phyloP scores from a whole-genome alignment of 53 echinoderm and acorn worm genomes.

The Henricia sp. region DNA sequence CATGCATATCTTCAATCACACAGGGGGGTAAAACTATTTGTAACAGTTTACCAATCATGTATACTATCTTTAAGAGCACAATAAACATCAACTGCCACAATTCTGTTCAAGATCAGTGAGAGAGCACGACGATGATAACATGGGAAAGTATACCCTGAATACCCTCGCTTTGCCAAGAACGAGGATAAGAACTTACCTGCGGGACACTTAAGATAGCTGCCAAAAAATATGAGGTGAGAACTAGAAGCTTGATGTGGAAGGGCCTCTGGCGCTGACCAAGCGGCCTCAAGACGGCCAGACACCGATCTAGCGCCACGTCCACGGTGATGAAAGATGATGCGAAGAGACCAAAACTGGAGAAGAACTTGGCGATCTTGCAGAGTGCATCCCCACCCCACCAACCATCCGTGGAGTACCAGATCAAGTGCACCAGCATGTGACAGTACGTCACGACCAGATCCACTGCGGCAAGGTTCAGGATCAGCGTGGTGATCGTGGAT shows the following conservation, averaged over 20 bases:
- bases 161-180: too few relatives aligned
- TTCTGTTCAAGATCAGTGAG: too few relatives aligned
- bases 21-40: too few relatives aligned
- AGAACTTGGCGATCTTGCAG: conserved; percentile 89
- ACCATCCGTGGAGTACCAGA: conserved; percentile 82
- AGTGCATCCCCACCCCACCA: conserved; percentile 88
- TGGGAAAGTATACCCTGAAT: too few relatives aligned
- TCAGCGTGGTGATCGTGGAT: conserved; percentile 88
- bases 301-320: conserved; percentile 92
- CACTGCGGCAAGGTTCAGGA: conserved; percentile 86
- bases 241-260: conserved; percentile 75
- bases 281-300: conserved; percentile 86
- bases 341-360: conserved; percentile 91
- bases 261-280: conserved; percentile 82
- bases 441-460: conserved; percentile 92
- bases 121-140: too few relatives aligned
- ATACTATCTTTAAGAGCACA: too few relatives aligned
- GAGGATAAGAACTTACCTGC: conserved; percentile 88
- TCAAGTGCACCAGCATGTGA: conserved; percentile 83
- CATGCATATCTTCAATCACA: too few relatives aligned
- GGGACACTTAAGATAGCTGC: conserved; percentile 91
- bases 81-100: too few relatives aligned
- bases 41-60: too few relatives aligned
- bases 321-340: conserved; percentile 95
- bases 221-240: conserved; percentile 74